Conservation (phyloP, 2,797 vertebrate species). For the Lophura swinhoii region DNA sequence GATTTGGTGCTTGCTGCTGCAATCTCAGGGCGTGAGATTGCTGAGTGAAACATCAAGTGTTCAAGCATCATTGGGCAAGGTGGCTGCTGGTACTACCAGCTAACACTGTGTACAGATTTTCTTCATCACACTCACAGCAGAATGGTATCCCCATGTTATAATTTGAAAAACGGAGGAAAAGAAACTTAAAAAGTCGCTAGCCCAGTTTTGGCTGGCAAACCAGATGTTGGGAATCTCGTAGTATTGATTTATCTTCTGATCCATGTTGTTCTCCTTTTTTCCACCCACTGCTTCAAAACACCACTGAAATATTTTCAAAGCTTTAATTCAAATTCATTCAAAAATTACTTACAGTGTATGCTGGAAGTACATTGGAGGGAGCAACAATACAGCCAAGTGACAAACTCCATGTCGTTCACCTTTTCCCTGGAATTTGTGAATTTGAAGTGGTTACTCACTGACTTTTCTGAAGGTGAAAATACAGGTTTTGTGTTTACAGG, state of each 20-base stretch:
- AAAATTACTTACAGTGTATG: not conserved
- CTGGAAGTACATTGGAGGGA: not conserved
- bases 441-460: not conserved
- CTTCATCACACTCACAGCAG: not conserved
- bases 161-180: not conserved
- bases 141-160: not conserved
- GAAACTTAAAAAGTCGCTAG: not conserved
- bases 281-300: not conserved
- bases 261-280: not conserved
- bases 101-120: not conserved
- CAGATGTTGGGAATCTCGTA: not conserved
- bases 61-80: not conserved
- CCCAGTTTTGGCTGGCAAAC: not conserved
- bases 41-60: not conserved
- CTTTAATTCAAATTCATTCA: not conserved
- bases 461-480: conserved; percentile 5
- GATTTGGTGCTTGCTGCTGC: not conserved
- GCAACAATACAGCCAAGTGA: not conserved
- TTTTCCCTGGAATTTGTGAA: conserved; percentile 4
- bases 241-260: not conserved
- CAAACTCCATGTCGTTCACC: not conserved
- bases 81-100: not conserved
- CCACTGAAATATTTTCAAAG: not conserved
- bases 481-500: not conserved
- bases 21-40: not conserved